Evolutionary conservation across 23 tunicate species (phyloP).

Genomic region (Styela plicata): DNA sequence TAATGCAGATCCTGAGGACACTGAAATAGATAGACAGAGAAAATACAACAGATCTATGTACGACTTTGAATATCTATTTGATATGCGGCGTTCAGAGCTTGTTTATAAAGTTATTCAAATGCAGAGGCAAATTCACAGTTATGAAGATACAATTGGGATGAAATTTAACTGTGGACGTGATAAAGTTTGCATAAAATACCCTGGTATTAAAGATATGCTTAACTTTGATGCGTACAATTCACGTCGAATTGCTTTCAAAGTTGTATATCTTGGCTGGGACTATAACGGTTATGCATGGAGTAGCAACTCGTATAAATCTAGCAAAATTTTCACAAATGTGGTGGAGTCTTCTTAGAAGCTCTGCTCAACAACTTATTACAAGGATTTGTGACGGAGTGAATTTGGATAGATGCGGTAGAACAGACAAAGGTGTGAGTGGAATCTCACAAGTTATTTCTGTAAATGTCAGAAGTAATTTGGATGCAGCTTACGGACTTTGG

Average conservation of each 20-base stretch:
- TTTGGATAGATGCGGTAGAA: constrained; percentile 59
- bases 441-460: constrained; percentile 54
- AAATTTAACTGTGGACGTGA: not conserved
- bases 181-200: constrained; percentile 52
- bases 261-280: constrained; percentile 75
- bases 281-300: constrained; percentile 60
- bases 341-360: constrained; percentile 83
- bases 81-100: not conserved
- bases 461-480: constrained; percentile 49
- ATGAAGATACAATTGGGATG: not conserved
- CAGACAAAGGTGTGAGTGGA: constrained; percentile 67
- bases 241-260: constrained; percentile 67
- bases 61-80: not conserved
- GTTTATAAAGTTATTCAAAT: not conserved
- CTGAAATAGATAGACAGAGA: too few relatives aligned
- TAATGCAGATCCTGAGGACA: too few relatives aligned
- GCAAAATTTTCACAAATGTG: constrained; percentile 31
- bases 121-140: not conserved
- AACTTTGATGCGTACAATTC: not conserved
- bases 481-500: constrained; percentile 26
- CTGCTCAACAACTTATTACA: constrained; percentile 60
- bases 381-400: not conserved
- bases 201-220: constrained; percentile 42
- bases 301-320: not conserved
- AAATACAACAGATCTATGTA: not conserved